Base-by-base conservation (phyloP, 2,797 vertebrate genomes). In the Chiroxiphia lanceolata region DNA sequence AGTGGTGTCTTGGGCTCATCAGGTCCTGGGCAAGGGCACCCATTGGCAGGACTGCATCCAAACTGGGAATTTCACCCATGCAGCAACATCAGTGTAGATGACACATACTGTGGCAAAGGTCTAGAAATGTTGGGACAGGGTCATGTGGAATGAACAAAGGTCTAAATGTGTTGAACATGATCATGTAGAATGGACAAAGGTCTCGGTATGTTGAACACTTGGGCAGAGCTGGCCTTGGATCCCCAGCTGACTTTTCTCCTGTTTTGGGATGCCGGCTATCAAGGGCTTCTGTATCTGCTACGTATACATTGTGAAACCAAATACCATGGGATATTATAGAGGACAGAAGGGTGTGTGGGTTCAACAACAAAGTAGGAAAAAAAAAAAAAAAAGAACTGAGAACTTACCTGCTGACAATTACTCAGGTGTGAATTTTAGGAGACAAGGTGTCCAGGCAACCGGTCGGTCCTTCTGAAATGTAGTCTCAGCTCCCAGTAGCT, bases 21-120 rank as follows among this genome's bases (percentile, higher is more conserved):
- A 69, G 17, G 8, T 29, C 11, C 31, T 9, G n/a, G 3, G 7
- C 51, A 40, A 48, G 29, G 60, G 20, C 18, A 23, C 18, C 29
- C 18, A 3, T 12, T 17, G n/a, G 17, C 67, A 56, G 29, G 88
- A 31, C 38, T 42, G 33, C 38, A 36, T 54, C 40, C 36, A 26
- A 36, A 54, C 34, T 0, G 0, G 67, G 31, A 70, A 40, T 61
- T 38, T 72, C 27, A 18, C 13, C 25, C 17, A 6, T 2, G 3
- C 22, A 40, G 21, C 34, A 47, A 8, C 1, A 5, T 44, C 63
- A 15, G 2, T 27, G 26, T 57, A 29, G 47, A 8, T 65, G 59
- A 57, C 11, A 3, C 1, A 10, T 16, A 3, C 15, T 25, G 64
- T 70, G 75, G 29, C 68, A 87, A 63, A 89, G 78, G 78, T 87